phyloP scores from a whole-genome alignment of 2,797 vertebrate genomes.

The Semaprochilodus insignis region DNA sequence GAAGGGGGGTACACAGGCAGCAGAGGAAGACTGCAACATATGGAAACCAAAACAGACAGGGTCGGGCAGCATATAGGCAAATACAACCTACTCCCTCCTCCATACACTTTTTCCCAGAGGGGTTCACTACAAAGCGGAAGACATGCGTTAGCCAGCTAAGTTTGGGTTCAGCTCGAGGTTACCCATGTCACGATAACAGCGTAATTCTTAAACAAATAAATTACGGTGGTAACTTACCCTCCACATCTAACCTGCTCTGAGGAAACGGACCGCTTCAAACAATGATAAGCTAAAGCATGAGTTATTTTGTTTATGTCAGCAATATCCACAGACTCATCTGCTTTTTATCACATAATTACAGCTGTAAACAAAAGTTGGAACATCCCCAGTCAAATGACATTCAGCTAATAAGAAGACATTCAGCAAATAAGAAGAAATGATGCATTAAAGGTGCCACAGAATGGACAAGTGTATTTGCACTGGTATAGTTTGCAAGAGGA shows the following conservation, averaged over 20 bases:
- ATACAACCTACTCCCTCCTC: slow-evolving; percentile 24
- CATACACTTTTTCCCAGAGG: not conserved
- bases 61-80: slow-evolving; percentile 60
- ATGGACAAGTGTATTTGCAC: no score
- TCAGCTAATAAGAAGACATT: no score
- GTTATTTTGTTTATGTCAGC: not conserved
- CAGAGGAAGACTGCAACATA: slow-evolving; percentile 51
- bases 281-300: not conserved
- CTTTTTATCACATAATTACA: not conserved
- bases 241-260: not conserved
- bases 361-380: no score
- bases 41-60: slow-evolving; percentile 70
- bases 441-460: no score
- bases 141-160: not conserved
- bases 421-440: no score
- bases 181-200: not conserved
- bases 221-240: not conserved
- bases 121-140: not conserved
- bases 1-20: slow-evolving; percentile 26
- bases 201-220: not conserved
- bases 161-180: slow-evolving; percentile 11
- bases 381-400: no score
- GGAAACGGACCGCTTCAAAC: not conserved
- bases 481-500: no score
- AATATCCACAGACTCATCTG: not conserved